Evolutionary conservation across 1,140 invertebrate genomes (phyloP), one percentile per base, ranked within the genome.

Genomic region (Lucilia sericata): DNA sequence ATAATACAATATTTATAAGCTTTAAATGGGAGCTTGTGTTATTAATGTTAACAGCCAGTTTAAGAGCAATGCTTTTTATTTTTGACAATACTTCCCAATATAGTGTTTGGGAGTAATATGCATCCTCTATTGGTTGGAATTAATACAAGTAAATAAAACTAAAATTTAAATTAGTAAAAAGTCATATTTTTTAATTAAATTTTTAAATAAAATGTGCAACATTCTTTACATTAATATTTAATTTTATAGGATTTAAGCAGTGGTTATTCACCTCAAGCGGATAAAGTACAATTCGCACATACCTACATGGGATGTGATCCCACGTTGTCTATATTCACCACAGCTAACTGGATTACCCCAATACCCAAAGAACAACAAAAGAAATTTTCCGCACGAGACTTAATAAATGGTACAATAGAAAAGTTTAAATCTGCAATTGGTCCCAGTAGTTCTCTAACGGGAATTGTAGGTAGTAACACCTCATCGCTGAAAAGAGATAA

Each of bases 261-360:
- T 82, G 86, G 86, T 1, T 30, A 82, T 47, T 88, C 87, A 4
- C 88, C 87, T 12, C 88, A 89, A 86, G 65, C 83, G 9, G 84
- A 85, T 17, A 82, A 87, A 34, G 87, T 88, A 55, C 83, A 85
- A 13, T 89, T 87, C 47, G 81, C 85, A 2, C 55, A 36, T 7
- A 84, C 85, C 19, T 89, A 89, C 74, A 84, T 87, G 75, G n/a
- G 84, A 19, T 86, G 86, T 86, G 86, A 87, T 5, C 85, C 87
- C 10, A 8, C 12, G 14, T 82, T 86, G 34, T 75, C 86, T 21
- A 86, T 88, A 83, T 87, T 88, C 83, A 82, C 86, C 25, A 87
- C 87, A 21, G 87, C 87, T 5, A 86, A 88, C 76, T 86, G 87
- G 60, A 82, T 88, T 51, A 21, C 60, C 74, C 84, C 82, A 2